Conservation (phyloP, 2,797 vertebrate species). For the Cyprinella venusta region DNA sequence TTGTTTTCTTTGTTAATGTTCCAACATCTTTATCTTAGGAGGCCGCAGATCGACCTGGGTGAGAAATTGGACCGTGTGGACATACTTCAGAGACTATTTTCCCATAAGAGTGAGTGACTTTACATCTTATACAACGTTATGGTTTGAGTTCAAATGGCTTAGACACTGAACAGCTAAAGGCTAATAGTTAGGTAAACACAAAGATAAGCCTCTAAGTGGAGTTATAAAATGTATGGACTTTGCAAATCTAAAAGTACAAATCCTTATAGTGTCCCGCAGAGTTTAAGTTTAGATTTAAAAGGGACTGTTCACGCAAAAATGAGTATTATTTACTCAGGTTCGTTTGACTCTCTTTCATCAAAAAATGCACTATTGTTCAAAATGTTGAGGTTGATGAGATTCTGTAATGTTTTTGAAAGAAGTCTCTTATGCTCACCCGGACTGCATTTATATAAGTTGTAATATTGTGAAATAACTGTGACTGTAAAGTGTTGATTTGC, state of each 20-base stretch:
- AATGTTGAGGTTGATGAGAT: background rate
- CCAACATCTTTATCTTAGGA: conserved; percentile 72
- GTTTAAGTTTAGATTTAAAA: conserved; percentile 7
- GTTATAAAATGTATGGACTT: conserved; percentile 10
- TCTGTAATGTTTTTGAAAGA: background rate
- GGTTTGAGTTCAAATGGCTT: background rate
- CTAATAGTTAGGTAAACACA: background rate
- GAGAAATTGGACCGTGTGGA: conserved; percentile 93
- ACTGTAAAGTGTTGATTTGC: too few relatives aligned
- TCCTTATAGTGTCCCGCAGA: background rate
- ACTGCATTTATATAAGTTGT: background rate
- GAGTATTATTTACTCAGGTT: background rate
- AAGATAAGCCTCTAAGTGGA: conserved; percentile 1
- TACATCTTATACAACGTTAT: background rate
- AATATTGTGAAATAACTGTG: too few relatives aligned
- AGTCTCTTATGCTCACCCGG: background rate
- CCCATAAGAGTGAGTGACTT: conserved; percentile 86
- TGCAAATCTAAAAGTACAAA: conserved; percentile 2
- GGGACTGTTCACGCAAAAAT: background rate
- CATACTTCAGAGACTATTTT: conserved; percentile 96
- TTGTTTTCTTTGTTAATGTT: conserved; percentile 3
- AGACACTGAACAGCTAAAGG: background rate
- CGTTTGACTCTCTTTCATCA: background rate
- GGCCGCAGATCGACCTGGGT: conserved; percentile 95
- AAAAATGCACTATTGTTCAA: background rate